These are phyloP conservation scores for Pegea sp. DNA, from an alignment of 23 tunicate genomes.

Conservation along the genomic window DNA sequence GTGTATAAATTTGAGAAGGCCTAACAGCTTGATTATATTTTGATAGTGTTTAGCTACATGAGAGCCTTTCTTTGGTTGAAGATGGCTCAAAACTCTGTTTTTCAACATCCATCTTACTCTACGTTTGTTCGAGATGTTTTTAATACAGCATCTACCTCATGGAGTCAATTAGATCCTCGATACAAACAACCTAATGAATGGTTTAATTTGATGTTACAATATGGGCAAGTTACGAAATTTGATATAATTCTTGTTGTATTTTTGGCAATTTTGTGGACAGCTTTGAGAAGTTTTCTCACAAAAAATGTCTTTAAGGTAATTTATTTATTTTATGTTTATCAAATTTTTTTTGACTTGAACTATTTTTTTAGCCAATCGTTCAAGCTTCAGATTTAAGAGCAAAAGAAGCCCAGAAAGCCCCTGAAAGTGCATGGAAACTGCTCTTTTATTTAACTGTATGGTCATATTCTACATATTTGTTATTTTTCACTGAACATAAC, in stretches of 20 bases:
- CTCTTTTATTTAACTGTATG: slow-evolving; percentile 50
- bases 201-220: slow-evolving; percentile 2
- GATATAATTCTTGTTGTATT: slow-evolving; percentile 10
- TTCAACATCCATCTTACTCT: too few species aligned
- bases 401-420: slow-evolving; percentile 40
- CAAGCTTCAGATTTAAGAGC: slow-evolving; percentile 5
- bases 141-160: too few species aligned
- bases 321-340: slow-evolving; percentile 1
- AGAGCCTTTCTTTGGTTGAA: too few species aligned
- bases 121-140: too few species aligned
- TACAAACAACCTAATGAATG: too few species aligned
- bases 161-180: too few species aligned
- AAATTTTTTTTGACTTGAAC: not conserved
- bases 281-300: slow-evolving; percentile 3
- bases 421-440: slow-evolving; percentile 84
- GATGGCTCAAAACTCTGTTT: too few species aligned
- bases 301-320: slow-evolving; percentile 18
- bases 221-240: slow-evolving; percentile 5
- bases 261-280: slow-evolving; percentile 29
- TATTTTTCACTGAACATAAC: slow-evolving; percentile 48
- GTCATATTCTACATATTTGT: slow-evolving; percentile 43
- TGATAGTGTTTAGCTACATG: too few species aligned
- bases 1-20: too few species aligned
- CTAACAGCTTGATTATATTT: too few species aligned
- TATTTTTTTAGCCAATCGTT: slow-evolving; percentile 37